Evolutionary conservation across 2,113 vertebrate species (phyloP).

Genomic region (Dascyllus trimaculatus): DNA sequence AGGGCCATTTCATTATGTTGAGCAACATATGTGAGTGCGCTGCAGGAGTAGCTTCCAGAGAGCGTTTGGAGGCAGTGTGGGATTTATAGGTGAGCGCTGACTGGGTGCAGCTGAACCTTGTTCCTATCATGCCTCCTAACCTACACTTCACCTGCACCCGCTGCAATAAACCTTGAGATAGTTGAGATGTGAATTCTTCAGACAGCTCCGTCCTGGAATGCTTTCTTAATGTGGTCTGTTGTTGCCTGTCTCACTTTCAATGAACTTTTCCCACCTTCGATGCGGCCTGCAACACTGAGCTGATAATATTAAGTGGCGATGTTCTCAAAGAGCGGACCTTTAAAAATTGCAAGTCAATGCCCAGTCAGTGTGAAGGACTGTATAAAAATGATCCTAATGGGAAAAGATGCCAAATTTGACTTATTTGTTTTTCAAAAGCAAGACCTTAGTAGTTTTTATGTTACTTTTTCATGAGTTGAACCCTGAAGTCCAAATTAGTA

Average conservation of each 20-base stretch:
- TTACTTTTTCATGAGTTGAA: too few relatives aligned
- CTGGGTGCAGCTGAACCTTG: conserved; percentile 51
- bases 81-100: conserved; percentile 65
- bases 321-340: not conserved
- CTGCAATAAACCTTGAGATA: conserved; percentile 47
- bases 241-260: conserved; percentile 1
- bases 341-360: too few relatives aligned
- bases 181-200: conserved; percentile 42
- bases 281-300: conserved; percentile 14
- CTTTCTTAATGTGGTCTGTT: conserved; percentile 41
- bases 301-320: conserved; percentile 31
- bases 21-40: not conserved
- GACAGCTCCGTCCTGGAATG: conserved; percentile 43
- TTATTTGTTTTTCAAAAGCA: too few relatives aligned
- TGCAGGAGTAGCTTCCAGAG: conserved; percentile 21
- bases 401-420: too few relatives aligned
- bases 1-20: conserved; percentile 13
- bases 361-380: too few relatives aligned
- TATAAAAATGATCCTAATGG: too few relatives aligned
- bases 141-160: conserved; percentile 25
- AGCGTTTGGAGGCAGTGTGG: conserved; percentile 18
- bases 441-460: too few relatives aligned
- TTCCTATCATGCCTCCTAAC: conserved; percentile 45
- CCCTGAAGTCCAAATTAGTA: too few relatives aligned
- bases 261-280: not conserved